Base-by-base conservation (phyloP, 2,113 vertebrate species). In the Poecilia latipinna region DNA sequence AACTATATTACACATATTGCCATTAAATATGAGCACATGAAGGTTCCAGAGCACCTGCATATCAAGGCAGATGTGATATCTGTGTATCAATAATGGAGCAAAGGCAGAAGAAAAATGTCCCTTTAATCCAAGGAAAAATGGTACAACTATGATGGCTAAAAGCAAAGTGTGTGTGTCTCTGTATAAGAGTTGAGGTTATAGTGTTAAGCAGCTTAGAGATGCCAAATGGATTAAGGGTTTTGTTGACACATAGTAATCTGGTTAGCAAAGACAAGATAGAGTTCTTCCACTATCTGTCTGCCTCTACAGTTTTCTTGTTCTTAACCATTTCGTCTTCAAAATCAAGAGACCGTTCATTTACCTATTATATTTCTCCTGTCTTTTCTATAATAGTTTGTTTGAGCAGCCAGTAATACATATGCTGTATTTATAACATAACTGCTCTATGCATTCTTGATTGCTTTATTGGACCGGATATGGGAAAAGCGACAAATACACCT, bases 231-330 rank as follows among this genome's bases (percentile, higher is more conserved):
- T 89, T 88, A 88, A 83, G 78, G 80, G 71, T 86, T 82, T 78
- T 92, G 91, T 91, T 90, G 86, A 91, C 83, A 92, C 84, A 78
- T 87, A 88, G 77, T 88, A 89, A 92, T 89, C 87, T 83, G 74
- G 77, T 90, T 89, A 87, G 65, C 42, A 77, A 75, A 87, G 78
- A 78, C 0, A 3, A 73, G 31, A 72, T 61, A 44, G 60, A 77
- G 60, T 62, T 24, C 31, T 84, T 71, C 26, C n/a, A 69, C 22
- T 78, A 0, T 68, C 68, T 0, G 48, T 1, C 31, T 44, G 31
- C 69, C 37, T 42, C 60, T 66, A 15, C 32, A 65, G 22, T 65
- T 51, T 1, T 31, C 4, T 31, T 63, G 1, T 68, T 69, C 35
- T 35, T 51, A 48, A 19, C 5, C 17, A n/a, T 51, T 6, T 51